phyloP scores from a whole-genome alignment of 2,888 invertebrate species.

The Unio pictorum region DNA sequence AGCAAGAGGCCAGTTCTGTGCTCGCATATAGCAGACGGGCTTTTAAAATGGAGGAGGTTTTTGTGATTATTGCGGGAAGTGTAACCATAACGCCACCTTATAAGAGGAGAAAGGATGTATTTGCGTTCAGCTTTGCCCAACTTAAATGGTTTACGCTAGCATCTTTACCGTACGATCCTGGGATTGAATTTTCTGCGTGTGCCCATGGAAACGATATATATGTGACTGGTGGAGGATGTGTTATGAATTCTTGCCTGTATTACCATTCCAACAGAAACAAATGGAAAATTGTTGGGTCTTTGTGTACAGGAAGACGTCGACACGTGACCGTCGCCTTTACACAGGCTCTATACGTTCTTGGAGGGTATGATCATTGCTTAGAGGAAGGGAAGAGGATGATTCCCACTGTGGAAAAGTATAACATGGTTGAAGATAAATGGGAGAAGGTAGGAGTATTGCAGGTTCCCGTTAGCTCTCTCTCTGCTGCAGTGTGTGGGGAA shows the following conservation, averaged over 20 bases:
- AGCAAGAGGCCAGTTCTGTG: constrained; percentile 51
- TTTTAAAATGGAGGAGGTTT: constrained; percentile 49
- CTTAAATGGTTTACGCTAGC: constrained; percentile 56
- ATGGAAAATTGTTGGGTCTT: constrained; percentile 52
- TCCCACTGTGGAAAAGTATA: constrained; percentile 57
- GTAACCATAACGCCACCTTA: constrained; percentile 59
- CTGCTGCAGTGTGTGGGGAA: constrained; percentile 56
- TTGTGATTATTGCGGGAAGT: constrained; percentile 57
- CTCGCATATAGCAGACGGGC: constrained; percentile 44
- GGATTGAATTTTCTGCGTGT: constrained; percentile 60
- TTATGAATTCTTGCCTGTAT: constrained; percentile 49
- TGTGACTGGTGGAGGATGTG: constrained; percentile 56
- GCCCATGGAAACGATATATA: constrained; percentile 59
- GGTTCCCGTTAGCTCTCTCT: constrained; percentile 56
- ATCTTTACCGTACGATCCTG: constrained; percentile 56
- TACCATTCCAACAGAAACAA: constrained; percentile 57
- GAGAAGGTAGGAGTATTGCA: constrained; percentile 45
- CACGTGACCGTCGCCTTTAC: constrained; percentile 59
- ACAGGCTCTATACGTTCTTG: constrained; percentile 53
- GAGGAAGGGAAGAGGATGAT: constrained; percentile 53
- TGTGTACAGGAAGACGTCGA: constrained; percentile 54
- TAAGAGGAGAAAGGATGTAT: constrained; percentile 51
- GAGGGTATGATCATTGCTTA: constrained; percentile 59
- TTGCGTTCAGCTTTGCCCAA: constrained; percentile 53
- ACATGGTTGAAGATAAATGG: constrained; percentile 50